Conservation (phyloP, 2,797 vertebrate genomes). For the Galago senegalensis region DNA sequence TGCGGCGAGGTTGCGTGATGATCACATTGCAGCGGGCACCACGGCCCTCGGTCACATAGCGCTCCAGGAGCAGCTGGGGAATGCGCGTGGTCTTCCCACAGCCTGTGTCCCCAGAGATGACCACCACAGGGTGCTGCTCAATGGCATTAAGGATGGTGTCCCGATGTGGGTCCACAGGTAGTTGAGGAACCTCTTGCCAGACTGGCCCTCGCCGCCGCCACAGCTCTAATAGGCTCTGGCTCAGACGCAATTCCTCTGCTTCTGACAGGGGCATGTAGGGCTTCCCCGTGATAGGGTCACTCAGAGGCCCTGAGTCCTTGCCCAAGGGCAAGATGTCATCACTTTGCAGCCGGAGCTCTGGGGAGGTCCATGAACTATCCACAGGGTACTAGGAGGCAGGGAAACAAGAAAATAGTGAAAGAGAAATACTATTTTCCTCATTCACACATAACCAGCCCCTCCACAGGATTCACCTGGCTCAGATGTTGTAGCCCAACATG, state of each 20-base stretch:
- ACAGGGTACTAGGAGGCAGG: slow-evolving; percentile 91
- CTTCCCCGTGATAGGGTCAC: slow-evolving; percentile 94
- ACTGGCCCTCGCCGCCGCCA: slow-evolving; percentile 91
- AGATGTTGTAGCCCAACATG: background rate
- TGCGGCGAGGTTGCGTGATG: slow-evolving; percentile 97
- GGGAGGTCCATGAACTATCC: slow-evolving; percentile 84
- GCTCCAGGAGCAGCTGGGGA: slow-evolving; percentile 96
- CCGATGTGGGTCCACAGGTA: slow-evolving; percentile 95
- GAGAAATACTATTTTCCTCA: background rate
- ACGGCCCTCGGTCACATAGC: slow-evolving; percentile 89
- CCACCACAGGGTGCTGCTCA: slow-evolving; percentile 93
- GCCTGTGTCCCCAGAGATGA: slow-evolving; percentile 97
- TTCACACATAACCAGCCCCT: background rate
- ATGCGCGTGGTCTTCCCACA: slow-evolving; percentile 98
- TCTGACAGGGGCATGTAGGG: slow-evolving; percentile 90
- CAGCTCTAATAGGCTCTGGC: slow-evolving; percentile 89
- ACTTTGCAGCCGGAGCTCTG: slow-evolving; percentile 91
- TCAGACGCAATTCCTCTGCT: slow-evolving; percentile 89
- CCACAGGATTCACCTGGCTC: background rate
- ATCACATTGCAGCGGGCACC: slow-evolving; percentile 96
- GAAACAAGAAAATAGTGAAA: slow-evolving; percentile 4
- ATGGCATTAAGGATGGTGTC: slow-evolving; percentile 93
- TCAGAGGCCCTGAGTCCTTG: slow-evolving; percentile 90
- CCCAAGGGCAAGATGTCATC: slow-evolving; percentile 91
- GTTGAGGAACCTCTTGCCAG: slow-evolving; percentile 88